Conservation (phyloP, 2,113 vertebrate species). For the Dendropsophus ebraccatus region DNA sequence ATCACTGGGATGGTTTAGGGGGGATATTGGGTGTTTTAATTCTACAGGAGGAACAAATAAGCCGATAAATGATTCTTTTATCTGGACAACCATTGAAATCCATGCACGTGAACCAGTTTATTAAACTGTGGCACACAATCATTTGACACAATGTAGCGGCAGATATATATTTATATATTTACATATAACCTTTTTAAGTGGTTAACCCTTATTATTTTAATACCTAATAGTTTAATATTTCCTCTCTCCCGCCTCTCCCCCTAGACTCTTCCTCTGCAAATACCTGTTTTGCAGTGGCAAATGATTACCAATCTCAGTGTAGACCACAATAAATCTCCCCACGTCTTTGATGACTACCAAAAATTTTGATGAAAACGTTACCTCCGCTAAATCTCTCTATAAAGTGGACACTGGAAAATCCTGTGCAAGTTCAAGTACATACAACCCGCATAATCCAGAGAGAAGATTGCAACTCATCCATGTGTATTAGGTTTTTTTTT, state of each 20-base stretch:
- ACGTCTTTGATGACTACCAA: slow-evolving; percentile 26
- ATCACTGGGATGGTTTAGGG: slow-evolving; percentile 42
- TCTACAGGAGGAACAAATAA: slow-evolving; percentile 66
- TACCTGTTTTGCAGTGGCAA: slow-evolving; percentile 64
- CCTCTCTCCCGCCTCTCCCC: background rate
- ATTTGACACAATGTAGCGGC: slow-evolving; percentile 68
- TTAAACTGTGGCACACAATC: slow-evolving; percentile 68
- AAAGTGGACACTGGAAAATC: slow-evolving; percentile 74
- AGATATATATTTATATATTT: slow-evolving; percentile 69
- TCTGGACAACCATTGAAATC: slow-evolving; percentile 68
- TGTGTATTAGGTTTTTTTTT: slow-evolving; percentile 70
- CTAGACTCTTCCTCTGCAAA: slow-evolving; percentile 15
- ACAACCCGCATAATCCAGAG: slow-evolving; percentile 88
- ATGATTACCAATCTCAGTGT: slow-evolving; percentile 65
- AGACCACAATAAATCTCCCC: slow-evolving; percentile 56
- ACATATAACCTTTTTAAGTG: slow-evolving; percentile 72
- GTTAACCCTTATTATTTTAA: slow-evolving; percentile 70
- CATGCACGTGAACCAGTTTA: slow-evolving; percentile 71
- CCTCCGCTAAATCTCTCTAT: slow-evolving; percentile 69
- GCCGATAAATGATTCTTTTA: slow-evolving; percentile 60
- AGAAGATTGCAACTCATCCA: slow-evolving; percentile 89
- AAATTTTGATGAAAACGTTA: slow-evolving; percentile 64
- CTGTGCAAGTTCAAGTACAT: slow-evolving; percentile 84
- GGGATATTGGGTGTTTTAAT: slow-evolving; percentile 62
- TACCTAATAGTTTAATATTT: slow-evolving; percentile 65